Evolutionary conservation across 1,140 invertebrate genomes (phyloP), one percentile per base, ranked within the genome.

Genomic region (Drosophila teissieri): DNA sequence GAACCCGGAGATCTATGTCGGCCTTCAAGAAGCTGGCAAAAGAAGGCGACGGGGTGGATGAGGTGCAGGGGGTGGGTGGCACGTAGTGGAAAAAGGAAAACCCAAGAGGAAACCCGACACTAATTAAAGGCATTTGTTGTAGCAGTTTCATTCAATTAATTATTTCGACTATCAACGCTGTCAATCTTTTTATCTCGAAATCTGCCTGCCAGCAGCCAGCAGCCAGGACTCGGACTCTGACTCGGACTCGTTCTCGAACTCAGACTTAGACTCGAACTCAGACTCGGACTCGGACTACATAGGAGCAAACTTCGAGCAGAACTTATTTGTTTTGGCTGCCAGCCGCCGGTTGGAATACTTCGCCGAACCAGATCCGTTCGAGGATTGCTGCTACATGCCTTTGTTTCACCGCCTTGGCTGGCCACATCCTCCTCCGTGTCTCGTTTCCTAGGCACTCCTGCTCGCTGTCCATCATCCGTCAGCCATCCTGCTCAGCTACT

Each of bases 121-220:
- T 90, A 90, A 90, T 90, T 90, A 86, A 85, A 90, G 75, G 81
- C 78, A 82, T 86, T 85, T 90, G 74, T 81, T 90, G 81, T 72
- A 85, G 52, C 70, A 74, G 70, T 90, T 85, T 86, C 81, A 82
- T 90, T 90, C 86, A 90, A 90, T 90, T 90, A 90, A 90, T 90
- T 90, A 86, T 90, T 86, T 90, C 52, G 63, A 53, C 81, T 82
- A 90, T 90, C 86, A 90, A 65, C 82, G 82, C 86, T 90, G 86
- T 90, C 86, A 90, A 90, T 90, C 86, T 90, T 68, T 82, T 90
- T 85, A 89, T 84, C 84, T 67, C 60, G 67, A 89, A 78, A 84
- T 89, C 84, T 90, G 85, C 77, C 68, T 78, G 54, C 37, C 39
- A 78, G 57, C 42, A 56, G 10, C 17, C 40, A 15, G 15, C 40